Conservation (phyloP, 53 echinoderm and acorn worm genomes). For the Crossaster papposus region DNA sequence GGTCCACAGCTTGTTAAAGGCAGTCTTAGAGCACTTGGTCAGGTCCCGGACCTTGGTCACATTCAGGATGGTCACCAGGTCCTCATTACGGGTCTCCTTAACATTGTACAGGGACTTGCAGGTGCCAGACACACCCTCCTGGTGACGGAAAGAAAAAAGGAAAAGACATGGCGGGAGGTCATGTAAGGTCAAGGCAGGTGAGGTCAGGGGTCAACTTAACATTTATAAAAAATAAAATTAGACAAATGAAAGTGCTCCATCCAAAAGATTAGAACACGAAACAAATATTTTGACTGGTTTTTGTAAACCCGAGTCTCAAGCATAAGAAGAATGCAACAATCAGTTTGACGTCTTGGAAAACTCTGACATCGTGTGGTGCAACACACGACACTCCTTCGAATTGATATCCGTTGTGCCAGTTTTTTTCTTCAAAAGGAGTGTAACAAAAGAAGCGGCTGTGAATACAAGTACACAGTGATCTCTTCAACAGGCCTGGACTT, state of each 20-base stretch:
- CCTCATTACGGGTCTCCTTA: constrained; percentile 47
- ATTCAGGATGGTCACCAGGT: constrained; percentile 59
- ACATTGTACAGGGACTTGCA: constrained; percentile 69
- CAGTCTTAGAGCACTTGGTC: constrained; percentile 64
- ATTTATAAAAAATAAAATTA: too few species aligned
- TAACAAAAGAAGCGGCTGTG: too few species aligned
- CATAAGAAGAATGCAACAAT: too few species aligned
- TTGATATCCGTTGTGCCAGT: too few species aligned
- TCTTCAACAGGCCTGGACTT: not conserved
- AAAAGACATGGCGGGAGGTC: not conserved
- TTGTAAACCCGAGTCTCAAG: too few species aligned
- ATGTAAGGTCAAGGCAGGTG: not conserved
- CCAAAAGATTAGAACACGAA: not conserved
- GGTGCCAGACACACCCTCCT: constrained; percentile 68
- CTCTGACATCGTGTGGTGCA: too few species aligned
- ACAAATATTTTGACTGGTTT: too few species aligned
- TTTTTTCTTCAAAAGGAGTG: too few species aligned
- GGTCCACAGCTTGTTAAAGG: constrained; percentile 22
- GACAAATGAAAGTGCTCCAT: too few species aligned
- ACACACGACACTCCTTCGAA: too few species aligned
- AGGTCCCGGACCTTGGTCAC: constrained; percentile 68
- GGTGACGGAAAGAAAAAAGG: not conserved
- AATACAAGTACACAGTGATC: not conserved
- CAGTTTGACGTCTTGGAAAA: too few species aligned
- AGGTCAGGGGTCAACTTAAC: not conserved